Base-by-base conservation (phyloP, 2,113 vertebrate species). In the Rhinichthys klamathensis region DNA sequence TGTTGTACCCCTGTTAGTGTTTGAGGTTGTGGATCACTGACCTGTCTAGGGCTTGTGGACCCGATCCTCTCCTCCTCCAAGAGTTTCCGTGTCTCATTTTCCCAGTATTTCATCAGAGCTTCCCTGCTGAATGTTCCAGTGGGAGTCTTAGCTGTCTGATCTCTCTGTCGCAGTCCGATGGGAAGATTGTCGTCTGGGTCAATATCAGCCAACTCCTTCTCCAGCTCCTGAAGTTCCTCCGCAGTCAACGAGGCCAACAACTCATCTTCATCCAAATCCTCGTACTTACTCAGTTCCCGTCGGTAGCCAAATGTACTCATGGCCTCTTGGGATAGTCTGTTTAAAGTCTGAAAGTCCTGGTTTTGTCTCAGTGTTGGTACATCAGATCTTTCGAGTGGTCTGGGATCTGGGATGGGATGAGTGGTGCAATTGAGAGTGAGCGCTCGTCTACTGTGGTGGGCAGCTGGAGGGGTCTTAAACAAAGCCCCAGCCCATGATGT, bases 251-350 rank as follows among this genome's bases (percentile, higher is more conserved):
- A 98, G 80, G 98, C 97, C 0, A 99, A 92, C 74, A 99, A 96
- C 85, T 99, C 98, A 2, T 99, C 98, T 91, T 99, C 98, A n/a
- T 99, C 98, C 9, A 99, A 93, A 25, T 98, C 97, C 91, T 99
- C 98, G 60, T 99, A 99, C 93, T 99, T 99, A 91, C 97, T 98
- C 84, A 99, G 95, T 92, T 98, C 98, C 91, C 96, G 95, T 83
- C 98, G 94, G 86, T 99, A 99, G 82, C 98, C 98, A 84, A 99
- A 99, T 85, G 92, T 96, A 90, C 96, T 98, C 97, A 99, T 99
- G 91, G 91, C 93, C 91, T 58, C 51, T 74, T 77, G 21, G 0
- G n/a, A n/a, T 81, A 16, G 12, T 80, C n/a, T 80, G 41, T 4
- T 79, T 35, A 3, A 12, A 23, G 60, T 49, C 51, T 80, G 16